These are phyloP conservation scores for Aspidoscelis tigris DNA, from an alignment of 2,113 vertebrate genomes.

Conservation along the genomic window DNA sequence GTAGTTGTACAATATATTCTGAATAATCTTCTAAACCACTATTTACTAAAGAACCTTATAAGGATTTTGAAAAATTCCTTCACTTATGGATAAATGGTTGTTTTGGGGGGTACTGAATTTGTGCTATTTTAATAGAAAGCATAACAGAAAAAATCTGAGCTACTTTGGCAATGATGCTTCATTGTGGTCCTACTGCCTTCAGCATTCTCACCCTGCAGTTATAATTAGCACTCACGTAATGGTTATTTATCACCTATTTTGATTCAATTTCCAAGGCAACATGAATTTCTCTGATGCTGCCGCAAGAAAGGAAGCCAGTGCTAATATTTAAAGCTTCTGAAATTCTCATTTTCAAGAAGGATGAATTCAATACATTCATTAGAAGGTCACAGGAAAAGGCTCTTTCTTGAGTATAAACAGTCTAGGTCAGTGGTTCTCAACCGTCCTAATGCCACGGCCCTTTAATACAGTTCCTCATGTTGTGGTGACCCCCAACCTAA, in stretches of 20 bases:
- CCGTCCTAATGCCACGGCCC: no score
- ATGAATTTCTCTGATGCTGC: slow-evolving; percentile 7
- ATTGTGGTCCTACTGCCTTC: not conserved
- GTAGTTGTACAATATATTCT: slow-evolving; percentile 3
- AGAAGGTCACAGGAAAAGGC: not conserved
- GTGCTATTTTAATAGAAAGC: slow-evolving; percentile 20
- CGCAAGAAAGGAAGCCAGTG: not conserved
- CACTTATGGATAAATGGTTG: slow-evolving; percentile 30
- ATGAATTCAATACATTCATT: not conserved
- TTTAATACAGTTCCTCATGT: no score
- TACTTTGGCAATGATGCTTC: slow-evolving; percentile 43
- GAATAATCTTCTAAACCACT: slow-evolving; percentile 20
- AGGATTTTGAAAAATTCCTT: slow-evolving; percentile 14
- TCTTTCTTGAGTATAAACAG: no score
- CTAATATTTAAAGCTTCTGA: not conserved
- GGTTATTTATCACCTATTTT: slow-evolving; percentile 56
- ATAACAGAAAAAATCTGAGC: slow-evolving; percentile 43
- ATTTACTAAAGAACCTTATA: not conserved
- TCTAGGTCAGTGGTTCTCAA: no score
- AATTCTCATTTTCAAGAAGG: not conserved
- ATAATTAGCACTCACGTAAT: slow-evolving; percentile 55
- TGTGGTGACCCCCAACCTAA: no score
- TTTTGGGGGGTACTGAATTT: slow-evolving; percentile 27
- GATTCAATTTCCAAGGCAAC: slow-evolving; percentile 39
- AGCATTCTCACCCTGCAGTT: slow-evolving; percentile 45